phyloP scores from a whole-genome alignment of 2,888 invertebrate species.

The Molanna angustata region DNA sequence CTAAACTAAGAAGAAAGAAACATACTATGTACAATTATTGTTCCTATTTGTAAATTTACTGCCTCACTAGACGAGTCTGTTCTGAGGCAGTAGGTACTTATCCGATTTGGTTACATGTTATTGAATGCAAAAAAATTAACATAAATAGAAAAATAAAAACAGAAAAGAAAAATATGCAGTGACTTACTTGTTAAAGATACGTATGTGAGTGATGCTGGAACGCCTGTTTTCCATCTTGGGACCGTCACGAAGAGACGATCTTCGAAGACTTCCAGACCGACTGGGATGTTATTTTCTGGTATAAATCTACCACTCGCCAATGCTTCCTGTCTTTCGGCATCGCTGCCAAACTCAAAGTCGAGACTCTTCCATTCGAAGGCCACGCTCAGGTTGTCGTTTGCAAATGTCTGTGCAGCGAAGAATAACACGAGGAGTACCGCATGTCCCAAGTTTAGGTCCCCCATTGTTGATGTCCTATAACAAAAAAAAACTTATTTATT shows the following conservation, averaged over 20 bases:
- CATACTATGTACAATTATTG: no score
- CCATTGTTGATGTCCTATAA: no score
- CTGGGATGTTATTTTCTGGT: slow-evolving; percentile 69
- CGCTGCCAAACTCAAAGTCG: slow-evolving; percentile 63
- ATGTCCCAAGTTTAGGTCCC: no score
- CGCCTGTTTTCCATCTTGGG: slow-evolving; percentile 72
- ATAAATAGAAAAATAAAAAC: background rate
- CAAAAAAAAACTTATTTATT: no score
- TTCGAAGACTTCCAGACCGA: slow-evolving; percentile 69
- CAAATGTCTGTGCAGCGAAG: no score
- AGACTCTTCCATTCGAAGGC: slow-evolving; percentile 72
- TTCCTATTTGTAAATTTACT: no score
- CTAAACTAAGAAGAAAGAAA: background rate
- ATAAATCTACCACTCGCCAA: slow-evolving; percentile 59
- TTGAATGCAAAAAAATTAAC: background rate
- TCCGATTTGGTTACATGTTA: no score
- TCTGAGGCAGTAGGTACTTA: no score
- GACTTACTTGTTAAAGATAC: slow-evolving; percentile 65
- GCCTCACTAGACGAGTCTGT: no score
- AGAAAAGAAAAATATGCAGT: background rate
- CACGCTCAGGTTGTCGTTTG: slow-evolving; percentile 67
- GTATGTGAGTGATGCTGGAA: slow-evolving; percentile 72
- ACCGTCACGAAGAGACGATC: slow-evolving; percentile 70
- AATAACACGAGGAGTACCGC: no score
- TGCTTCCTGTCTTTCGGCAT: slow-evolving; percentile 57